Evolutionary conservation across 2,888 invertebrate genomes (phyloP), one percentile per base, ranked within the genome.

Genomic region (Eristalinus aeneus): DNA sequence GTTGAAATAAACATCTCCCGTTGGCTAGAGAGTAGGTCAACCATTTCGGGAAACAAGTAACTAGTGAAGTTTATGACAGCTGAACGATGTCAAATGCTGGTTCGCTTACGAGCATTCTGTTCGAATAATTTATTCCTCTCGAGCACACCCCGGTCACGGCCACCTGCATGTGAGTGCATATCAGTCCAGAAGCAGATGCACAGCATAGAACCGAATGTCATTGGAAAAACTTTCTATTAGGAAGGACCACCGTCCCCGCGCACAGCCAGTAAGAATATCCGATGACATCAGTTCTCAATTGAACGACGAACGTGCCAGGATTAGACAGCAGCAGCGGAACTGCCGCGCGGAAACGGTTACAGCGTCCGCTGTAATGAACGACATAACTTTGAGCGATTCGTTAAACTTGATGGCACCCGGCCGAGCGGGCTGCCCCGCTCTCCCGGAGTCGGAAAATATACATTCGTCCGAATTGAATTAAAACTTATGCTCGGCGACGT

Each of bases 391-490:
- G 46, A 46, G 46, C 46, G 46, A 46, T 46, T 46, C 46, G 46
- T 46, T 46, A 46, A 46, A 46, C 46, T 46, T 46, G 46, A 46
- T 46, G 46, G 16, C 46, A n/a, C 2, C 39, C 16, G 16, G 0
- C 4, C 46, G 46, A 8, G 16, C n/a, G 16, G 16, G 16, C 16
- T 8, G 46, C 46, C 34, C 8, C 12, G 39, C 39, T 8, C 2
- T 8, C 16, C 12, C 5, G n/a, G 60, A 46, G 16, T 16, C 46
- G 16, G 6, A 16, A 39, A 39, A n/a, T 39, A 46, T 46, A 46
- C 46, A 46, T 76, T n/a, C 56, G 11, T 63, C 75, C 53, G 36
- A 54, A 64, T 85, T 75, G 80, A 80, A 80, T 75, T 80, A 84
- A 75, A 80, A 79, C 61, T 65, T 56, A 84, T 72, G 67, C 74